phyloP scores from a whole-genome alignment of 2,797 vertebrate species.

The Cygnus olor region DNA sequence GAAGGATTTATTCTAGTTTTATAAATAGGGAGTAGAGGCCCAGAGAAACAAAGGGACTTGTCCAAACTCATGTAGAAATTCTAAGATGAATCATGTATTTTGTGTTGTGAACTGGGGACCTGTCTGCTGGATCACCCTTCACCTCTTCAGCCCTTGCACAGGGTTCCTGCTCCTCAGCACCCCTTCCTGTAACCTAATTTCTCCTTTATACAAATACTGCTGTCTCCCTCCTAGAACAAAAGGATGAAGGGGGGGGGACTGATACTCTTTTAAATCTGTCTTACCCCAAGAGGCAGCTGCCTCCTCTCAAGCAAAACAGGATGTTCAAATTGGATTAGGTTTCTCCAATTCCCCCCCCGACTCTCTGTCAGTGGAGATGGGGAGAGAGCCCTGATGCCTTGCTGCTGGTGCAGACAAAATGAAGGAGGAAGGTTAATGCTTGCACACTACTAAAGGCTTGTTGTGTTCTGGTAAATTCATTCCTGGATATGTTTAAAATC shows the following conservation, averaged over 20 bases:
- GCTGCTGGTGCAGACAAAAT: neutral
- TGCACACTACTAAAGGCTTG: neutral
- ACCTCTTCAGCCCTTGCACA: neutral
- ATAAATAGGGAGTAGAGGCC: neutral
- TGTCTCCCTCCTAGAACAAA: neutral
- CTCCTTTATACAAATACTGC: neutral
- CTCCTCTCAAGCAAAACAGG: neutral
- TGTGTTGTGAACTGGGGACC: neutral
- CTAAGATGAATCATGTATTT: rapidly evolving
- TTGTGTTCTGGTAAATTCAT: neutral
- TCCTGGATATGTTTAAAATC: neutral
- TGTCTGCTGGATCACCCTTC: no score
- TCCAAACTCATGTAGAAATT: neutral
- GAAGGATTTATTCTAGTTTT: neutral
- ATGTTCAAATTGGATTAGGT: neutral
- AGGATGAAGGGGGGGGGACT: neutral
- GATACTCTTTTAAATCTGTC: neutral
- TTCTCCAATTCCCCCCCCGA: neutral
- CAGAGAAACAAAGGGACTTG: neutral
- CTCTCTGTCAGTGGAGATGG: neutral
- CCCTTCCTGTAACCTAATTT: neutral
- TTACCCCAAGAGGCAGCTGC: neutral
- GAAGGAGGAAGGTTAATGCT: neutral
- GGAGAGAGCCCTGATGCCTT: neutral
- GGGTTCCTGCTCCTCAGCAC: neutral